phyloP scores from a whole-genome alignment of 2,888 invertebrate species.

The Junonia oenone region DNA sequence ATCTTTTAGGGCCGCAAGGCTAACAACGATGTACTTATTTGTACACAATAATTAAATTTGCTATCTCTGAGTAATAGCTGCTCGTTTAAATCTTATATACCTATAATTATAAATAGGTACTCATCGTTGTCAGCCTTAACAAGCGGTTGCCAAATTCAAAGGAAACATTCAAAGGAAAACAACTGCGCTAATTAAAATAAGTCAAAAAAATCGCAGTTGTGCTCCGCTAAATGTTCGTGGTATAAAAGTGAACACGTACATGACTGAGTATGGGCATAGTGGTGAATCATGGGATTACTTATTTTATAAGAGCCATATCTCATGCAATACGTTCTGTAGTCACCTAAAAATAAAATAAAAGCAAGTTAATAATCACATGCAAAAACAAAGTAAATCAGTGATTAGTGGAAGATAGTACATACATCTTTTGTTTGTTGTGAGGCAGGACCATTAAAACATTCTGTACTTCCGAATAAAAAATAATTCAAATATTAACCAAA shows the following conservation, averaged over 20 bases:
- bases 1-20: constrained; percentile 42
- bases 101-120: no score
- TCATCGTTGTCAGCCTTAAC: constrained; percentile 20
- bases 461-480: constrained; percentile 6
- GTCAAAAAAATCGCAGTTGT: constrained; percentile 4
- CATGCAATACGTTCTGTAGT: constrained; percentile 63
- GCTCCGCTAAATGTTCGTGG: constrained; percentile 9
- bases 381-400: constrained; percentile 29
- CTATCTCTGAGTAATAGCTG: no score
- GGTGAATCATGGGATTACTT: constrained; percentile 56
- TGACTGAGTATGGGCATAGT: constrained; percentile 54
- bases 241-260: constrained; percentile 50
- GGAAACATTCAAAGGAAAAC: constrained; percentile 10
- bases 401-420: constrained; percentile 26
- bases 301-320: constrained; percentile 64
- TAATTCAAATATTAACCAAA: constrained; percentile 12
- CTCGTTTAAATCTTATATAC: no score
- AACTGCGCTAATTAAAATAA: background rate
- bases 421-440: constrained; percentile 27
- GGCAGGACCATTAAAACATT: constrained; percentile 19
- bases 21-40: constrained; percentile 45
- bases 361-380: constrained; percentile 47
- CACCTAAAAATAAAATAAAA: constrained; percentile 56
- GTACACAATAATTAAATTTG: background rate
- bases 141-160: background rate